Evolutionary conservation across 2,113 vertebrate species (phyloP).

Genomic region (Pleuronectes platessa): DNA sequence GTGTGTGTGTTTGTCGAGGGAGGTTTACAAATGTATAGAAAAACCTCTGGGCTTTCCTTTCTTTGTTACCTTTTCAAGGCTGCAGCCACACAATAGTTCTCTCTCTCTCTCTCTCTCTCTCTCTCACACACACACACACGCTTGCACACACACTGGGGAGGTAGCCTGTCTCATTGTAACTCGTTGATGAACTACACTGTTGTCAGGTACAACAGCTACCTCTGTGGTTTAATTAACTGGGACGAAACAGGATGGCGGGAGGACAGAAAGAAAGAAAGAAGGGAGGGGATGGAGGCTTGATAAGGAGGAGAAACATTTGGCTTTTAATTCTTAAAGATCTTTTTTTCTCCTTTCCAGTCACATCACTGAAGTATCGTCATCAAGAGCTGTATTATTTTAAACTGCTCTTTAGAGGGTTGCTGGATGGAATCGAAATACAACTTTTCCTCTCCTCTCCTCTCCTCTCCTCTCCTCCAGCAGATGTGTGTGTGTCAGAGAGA

Average conservation of each 20-base stretch:
- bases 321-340: not conserved
- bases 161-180: slow-evolving; percentile 60
- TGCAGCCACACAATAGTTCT: slow-evolving; percentile 54
- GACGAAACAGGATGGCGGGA: slow-evolving; percentile 38
- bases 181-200: slow-evolving; percentile 69
- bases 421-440: not conserved
- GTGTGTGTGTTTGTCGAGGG: slow-evolving; percentile 2
- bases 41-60: slow-evolving; percentile 66
- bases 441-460: no score
- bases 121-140: slow-evolving; percentile 17
- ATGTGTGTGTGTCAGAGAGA: slow-evolving; percentile 5
- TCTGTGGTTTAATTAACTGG: slow-evolving; percentile 74
- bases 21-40: slow-evolving; percentile 63
- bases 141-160: slow-evolving; percentile 49
- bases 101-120: not conserved
- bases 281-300: slow-evolving; percentile 26
- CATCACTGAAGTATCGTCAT: not conserved
- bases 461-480: not conserved
- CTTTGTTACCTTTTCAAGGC: slow-evolving; percentile 70
- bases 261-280: slow-evolving; percentile 13
- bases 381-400: not conserved
- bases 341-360: not conserved
- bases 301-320: slow-evolving; percentile 17
- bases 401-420: not conserved
- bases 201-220: slow-evolving; percentile 65